These are phyloP conservation scores for Paratrypauchen microcephalus DNA, from an alignment of 2,797 vertebrate species.

Conservation along the genomic window DNA sequence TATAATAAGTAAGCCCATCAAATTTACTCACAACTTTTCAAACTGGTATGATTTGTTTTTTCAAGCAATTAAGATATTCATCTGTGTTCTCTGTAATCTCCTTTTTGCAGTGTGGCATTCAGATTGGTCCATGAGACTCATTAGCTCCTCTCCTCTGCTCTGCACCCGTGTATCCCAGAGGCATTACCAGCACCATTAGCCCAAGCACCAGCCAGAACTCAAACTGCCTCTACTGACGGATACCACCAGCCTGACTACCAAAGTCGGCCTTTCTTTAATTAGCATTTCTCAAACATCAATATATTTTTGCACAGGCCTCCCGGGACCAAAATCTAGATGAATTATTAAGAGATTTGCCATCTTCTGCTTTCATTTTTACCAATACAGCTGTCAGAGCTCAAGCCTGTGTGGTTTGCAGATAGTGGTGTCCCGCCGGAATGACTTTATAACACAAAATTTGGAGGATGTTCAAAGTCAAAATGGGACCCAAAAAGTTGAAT, in stretches of 20 bases:
- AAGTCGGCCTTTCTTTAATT: conserved; percentile 74
- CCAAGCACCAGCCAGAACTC: conserved; percentile 72
- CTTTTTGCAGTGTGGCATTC: conserved; percentile 20
- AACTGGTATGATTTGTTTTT: no score
- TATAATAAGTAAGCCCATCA: not conserved
- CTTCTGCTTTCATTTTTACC: conserved; percentile 56
- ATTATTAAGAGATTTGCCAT: conserved; percentile 69
- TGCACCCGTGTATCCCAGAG: conserved; percentile 80
- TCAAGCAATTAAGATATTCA: not conserved
- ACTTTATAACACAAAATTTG: conserved; percentile 43
- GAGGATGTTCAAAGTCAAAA: not conserved
- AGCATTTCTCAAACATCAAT: conserved; percentile 76
- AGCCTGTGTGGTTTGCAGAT: conserved; percentile 28
- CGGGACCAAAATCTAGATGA: conserved; percentile 69
- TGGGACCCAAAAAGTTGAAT: not conserved
- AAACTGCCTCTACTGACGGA: conserved; percentile 79
- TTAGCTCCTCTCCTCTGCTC: conserved; percentile 79
- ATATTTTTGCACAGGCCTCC: conserved; percentile 67
- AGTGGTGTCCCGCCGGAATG: conserved; percentile 43
- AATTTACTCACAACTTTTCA: conserved; percentile 13
- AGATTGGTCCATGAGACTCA: conserved; percentile 80
- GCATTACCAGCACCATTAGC: conserved; percentile 83
- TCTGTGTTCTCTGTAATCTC: not conserved
- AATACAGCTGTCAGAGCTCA: not conserved
- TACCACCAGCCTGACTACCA: conserved; percentile 59